Percentiles rank a stretch among this genome's conserved stretches.
These are phyloP conservation scores for Brachionichthys hirsutus DNA, from an alignment of 2,113 vertebrate species.

Conservation along the genomic window DNA sequence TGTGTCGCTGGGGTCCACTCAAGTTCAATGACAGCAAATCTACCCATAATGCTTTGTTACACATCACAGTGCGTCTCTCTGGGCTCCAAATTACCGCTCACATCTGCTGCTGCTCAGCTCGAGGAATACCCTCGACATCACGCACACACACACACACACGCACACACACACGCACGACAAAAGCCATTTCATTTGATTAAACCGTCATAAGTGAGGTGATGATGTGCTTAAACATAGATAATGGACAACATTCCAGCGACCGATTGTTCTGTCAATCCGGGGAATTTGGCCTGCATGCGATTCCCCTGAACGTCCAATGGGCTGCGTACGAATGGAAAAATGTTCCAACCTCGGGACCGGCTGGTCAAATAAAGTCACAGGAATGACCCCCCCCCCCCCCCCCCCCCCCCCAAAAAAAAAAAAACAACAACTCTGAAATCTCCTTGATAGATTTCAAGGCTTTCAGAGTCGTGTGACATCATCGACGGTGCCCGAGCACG, in stretches of 20 bases:
- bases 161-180: conserved; percentile 15
- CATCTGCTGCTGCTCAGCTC: conserved; percentile 69
- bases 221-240: conserved; percentile 71
- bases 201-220: conserved; percentile 67
- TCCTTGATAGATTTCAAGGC: too few relatives aligned
- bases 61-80: conserved; percentile 58
- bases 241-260: conserved; percentile 56
- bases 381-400: too few relatives aligned
- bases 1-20: conserved; percentile 64
- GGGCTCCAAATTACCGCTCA: conserved; percentile 69
- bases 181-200: conserved; percentile 70
- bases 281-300: conserved; percentile 32
- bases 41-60: conserved; percentile 73
- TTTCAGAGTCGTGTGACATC: not conserved
- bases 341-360: too few relatives aligned
- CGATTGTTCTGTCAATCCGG: conserved; percentile 63
- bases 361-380: too few relatives aligned
- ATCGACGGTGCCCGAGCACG: too few relatives aligned
- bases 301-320: not conserved
- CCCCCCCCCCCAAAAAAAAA: too few relatives aligned
- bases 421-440: too few relatives aligned
- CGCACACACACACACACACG: conserved; percentile 14
- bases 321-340: too few relatives aligned
- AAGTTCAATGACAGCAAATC: conserved; percentile 49
- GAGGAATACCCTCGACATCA: conserved; percentile 33